Percentiles rank a stretch among this genome's conserved stretches.
Conservation (phyloP, 1,140 invertebrate species). For the Temnothorax curvispinosus region DNA sequence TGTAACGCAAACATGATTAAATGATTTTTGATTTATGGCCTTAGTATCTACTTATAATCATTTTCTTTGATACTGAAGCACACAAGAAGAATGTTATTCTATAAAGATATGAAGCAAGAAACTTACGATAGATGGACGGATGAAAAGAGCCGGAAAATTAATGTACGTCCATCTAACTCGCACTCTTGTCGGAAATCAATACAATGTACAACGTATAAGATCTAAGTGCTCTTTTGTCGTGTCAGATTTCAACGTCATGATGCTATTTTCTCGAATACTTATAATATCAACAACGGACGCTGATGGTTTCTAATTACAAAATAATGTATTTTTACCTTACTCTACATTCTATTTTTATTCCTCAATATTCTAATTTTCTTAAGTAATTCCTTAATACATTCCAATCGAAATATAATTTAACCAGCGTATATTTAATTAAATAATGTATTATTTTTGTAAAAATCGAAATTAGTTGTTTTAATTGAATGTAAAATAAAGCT, state of each 20-base stretch:
- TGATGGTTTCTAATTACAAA: conserved; percentile 12
- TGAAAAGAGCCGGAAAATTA: conserved; percentile 66
- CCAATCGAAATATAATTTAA: neutral
- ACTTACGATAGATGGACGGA: conserved; percentile 31
- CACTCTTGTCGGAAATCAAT: conserved; percentile 56
- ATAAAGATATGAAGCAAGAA: conserved; percentile 28
- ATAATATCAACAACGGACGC: conserved; percentile 18
- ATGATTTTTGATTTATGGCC: conserved; percentile 1
- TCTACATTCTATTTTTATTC: neutral
- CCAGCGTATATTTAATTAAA: neutral
- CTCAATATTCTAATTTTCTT: neutral
- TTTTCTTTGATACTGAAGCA: conserved; percentile 16
- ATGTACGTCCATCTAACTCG: conserved; percentile 61
- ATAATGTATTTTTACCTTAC: neutral
- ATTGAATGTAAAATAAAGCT: neutral
- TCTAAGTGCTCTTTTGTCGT: conserved; percentile 67
- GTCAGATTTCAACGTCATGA: neutral
- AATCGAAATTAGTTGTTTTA: neutral
- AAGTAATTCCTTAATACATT: neutral
- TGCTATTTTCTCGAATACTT: neutral
- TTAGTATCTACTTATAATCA: neutral
- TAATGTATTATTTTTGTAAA: neutral
- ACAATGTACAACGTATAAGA: conserved; percentile 47
- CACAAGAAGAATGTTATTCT: conserved; percentile 19
- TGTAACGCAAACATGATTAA: neutral